Conservation (phyloP, 2,113 vertebrate species). For the Guaruba guarouba region DNA sequence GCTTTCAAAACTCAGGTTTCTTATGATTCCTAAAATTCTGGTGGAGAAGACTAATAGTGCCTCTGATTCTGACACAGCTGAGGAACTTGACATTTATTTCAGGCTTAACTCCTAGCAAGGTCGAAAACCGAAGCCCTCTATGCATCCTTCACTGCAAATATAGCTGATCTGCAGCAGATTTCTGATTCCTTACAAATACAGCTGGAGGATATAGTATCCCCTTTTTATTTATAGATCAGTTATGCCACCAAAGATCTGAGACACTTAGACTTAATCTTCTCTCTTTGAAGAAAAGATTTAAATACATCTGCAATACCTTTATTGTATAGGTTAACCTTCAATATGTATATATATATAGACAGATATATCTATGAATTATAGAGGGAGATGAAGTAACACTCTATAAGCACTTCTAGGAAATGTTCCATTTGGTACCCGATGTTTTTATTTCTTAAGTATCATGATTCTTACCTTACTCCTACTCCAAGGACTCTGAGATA, state of each 20-base stretch:
- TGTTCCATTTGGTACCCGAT: background rate
- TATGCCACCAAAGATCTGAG: background rate
- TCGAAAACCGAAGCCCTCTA: rapidly evolving
- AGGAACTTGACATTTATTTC: background rate
- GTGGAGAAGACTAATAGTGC: background rate
- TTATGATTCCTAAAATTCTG: background rate
- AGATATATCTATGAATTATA: background rate
- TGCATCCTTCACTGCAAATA: background rate
- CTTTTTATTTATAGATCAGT: background rate
- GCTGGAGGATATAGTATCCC: rapidly evolving
- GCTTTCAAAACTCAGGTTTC: background rate
- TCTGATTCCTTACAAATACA: background rate
- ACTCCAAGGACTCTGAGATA: background rate
- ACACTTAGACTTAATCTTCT: background rate
- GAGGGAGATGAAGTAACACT: background rate
- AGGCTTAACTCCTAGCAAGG: background rate
- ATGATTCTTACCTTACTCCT: background rate
- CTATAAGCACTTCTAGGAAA: background rate
- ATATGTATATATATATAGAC: background rate
- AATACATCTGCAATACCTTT: background rate
- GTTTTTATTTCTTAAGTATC: background rate
- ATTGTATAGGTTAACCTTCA: background rate
- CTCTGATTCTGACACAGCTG: background rate
- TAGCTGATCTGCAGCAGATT: background rate
- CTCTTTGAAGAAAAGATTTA: background rate